phyloP scores from a whole-genome alignment of 2,888 invertebrate genomes.

The Hoplodrina ambigua region DNA sequence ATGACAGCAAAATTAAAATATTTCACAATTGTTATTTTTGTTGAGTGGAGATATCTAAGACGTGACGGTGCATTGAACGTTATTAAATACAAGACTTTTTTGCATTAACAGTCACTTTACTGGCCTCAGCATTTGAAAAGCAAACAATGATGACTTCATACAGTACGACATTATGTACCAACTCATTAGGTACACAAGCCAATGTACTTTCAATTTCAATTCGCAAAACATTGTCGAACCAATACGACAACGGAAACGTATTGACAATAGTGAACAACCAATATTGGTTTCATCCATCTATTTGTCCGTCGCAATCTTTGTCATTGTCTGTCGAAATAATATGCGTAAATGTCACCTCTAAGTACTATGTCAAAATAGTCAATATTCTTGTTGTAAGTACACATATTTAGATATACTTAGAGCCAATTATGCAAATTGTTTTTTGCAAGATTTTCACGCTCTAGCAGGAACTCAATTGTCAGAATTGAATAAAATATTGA shows the following conservation, averaged over 20 bases:
- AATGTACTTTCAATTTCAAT: slow-evolving; percentile 47
- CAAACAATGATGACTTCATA: slow-evolving; percentile 32
- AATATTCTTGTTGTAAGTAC: slow-evolving; percentile 18
- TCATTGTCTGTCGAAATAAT: slow-evolving; percentile 48
- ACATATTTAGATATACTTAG: slow-evolving; percentile 6
- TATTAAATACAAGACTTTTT: slow-evolving; percentile 8
- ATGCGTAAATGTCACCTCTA: slow-evolving; percentile 48
- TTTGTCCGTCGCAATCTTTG: slow-evolving; percentile 37
- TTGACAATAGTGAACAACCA: slow-evolving; percentile 40
- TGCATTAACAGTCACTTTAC: slow-evolving; percentile 7
- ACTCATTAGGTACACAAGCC: slow-evolving; percentile 17
- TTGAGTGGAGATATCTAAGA: slow-evolving; percentile 1
- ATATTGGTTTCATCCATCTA: slow-evolving; percentile 35
- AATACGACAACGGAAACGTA: slow-evolving; percentile 31
- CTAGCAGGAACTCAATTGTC: slow-evolving; percentile 35
- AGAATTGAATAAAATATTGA: slow-evolving; percentile 52
- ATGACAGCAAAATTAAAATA: neutral
- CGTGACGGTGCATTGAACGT: slow-evolving; percentile 1
- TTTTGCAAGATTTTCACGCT: slow-evolving; percentile 38
- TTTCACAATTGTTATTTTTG: neutral
- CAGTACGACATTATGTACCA: slow-evolving; percentile 23
- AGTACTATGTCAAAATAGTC: slow-evolving; percentile 25
- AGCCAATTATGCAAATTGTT: slow-evolving; percentile 24
- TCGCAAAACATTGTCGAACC: slow-evolving; percentile 37
- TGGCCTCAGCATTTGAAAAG: slow-evolving; percentile 33